Conservation (phyloP, 1,140 invertebrate genomes). For the Zaprionus gabonicus region DNA sequence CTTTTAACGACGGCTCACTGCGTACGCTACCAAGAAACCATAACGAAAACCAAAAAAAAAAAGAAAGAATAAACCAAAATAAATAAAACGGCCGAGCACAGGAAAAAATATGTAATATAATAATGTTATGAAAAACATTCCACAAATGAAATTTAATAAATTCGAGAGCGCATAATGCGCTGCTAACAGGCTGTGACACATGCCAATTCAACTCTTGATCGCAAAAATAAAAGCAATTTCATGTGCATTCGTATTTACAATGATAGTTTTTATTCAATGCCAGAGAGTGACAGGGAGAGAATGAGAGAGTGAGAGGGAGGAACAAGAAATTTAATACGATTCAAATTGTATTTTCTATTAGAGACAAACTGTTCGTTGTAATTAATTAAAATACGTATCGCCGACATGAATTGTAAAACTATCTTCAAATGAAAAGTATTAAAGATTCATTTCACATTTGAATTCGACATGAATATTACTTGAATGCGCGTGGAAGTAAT, state of each 20-base stretch:
- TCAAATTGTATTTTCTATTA: too few relatives aligned
- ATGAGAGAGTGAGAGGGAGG: too few relatives aligned
- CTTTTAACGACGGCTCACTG: constrained; percentile 26
- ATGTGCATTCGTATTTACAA: background rate
- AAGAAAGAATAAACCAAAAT: background rate
- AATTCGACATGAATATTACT: too few relatives aligned
- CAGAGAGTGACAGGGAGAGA: too few relatives aligned
- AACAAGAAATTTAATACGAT: too few relatives aligned
- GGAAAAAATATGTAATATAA: background rate
- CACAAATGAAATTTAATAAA: constrained; percentile 9
- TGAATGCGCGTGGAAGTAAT: too few relatives aligned
- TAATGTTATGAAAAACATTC: background rate
- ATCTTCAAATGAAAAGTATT: too few relatives aligned
- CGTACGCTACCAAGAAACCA: background rate
- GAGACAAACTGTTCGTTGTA: too few relatives aligned
- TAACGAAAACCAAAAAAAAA: background rate
- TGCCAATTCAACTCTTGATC: background rate
- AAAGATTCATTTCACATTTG: too few relatives aligned
- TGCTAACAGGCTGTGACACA: background rate
- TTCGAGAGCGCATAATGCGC: background rate
- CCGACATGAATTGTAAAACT: too few relatives aligned
- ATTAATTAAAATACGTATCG: too few relatives aligned
- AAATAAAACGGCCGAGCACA: background rate
- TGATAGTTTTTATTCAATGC: background rate
- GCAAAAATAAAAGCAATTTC: background rate